Conservation (phyloP, 2,113 vertebrate species). For the Labrus mixtus region DNA sequence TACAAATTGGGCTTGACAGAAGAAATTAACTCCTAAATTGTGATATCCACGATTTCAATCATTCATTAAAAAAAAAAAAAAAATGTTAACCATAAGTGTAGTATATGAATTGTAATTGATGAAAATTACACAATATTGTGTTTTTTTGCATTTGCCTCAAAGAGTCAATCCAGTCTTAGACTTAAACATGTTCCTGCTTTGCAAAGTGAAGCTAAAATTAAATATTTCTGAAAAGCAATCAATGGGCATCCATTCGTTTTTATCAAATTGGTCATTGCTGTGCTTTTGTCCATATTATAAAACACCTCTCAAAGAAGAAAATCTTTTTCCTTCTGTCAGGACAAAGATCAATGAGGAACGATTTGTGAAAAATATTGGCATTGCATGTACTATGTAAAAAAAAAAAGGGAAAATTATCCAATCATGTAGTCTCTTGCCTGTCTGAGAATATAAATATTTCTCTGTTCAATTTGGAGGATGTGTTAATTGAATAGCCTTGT, state of each 20-base stretch:
- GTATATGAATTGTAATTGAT: background rate
- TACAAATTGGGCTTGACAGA: conserved; percentile 4
- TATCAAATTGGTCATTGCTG: conserved; percentile 22
- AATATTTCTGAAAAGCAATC: background rate
- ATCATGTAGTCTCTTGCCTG: conserved; percentile 24
- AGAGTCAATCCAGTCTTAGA: background rate
- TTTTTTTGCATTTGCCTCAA: conserved; percentile 11
- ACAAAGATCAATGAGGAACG: conserved; percentile 38
- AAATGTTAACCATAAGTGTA: background rate
- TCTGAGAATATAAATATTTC: conserved; percentile 24
- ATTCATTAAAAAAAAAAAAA: background rate
- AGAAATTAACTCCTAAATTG: background rate
- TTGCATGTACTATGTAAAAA: conserved; percentile 26
- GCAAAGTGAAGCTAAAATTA: background rate
- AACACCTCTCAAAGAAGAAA: background rate
- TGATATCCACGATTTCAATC: background rate
- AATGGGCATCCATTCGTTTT: background rate
- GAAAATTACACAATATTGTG: background rate
- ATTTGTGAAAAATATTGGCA: conserved; percentile 38
- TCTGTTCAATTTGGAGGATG: conserved; percentile 38
- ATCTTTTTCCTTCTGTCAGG: conserved; percentile 8
- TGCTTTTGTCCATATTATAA: conserved; percentile 18
- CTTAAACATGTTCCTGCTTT: background rate
- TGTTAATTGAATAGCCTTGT: conserved; percentile 53
- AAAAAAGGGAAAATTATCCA: background rate